These are phyloP conservation scores for Dione juno DNA, from an alignment of 2,888 invertebrate species.

Conservation along the genomic window DNA sequence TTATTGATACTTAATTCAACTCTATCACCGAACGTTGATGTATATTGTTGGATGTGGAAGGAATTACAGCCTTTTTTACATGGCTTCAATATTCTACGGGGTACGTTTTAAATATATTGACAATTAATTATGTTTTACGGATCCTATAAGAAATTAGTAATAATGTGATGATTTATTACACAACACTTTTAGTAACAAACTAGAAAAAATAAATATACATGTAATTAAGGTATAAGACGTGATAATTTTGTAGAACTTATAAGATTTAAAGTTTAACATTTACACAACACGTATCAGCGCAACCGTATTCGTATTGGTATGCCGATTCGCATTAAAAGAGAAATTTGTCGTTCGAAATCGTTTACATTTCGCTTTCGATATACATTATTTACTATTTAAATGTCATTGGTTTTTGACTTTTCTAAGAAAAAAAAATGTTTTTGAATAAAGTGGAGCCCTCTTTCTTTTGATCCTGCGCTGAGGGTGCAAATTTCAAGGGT, in stretches of 20 bases:
- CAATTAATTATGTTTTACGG: too few species aligned
- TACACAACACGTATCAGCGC: not conserved
- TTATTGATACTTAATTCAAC: too few species aligned
- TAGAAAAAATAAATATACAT: not conserved
- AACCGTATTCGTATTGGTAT: slow-evolving; percentile 8
- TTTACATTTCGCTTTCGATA: slow-evolving; percentile 10
- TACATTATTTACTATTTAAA: slow-evolving; percentile 3
- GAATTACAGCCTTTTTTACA: too few species aligned
- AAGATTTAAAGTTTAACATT: slow-evolving; percentile 16
- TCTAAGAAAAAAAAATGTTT: not conserved
- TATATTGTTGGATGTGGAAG: too few species aligned
- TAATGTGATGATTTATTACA: too few species aligned
- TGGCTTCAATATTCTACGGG: too few species aligned
- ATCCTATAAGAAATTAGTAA: not conserved
- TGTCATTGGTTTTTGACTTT: not conserved
- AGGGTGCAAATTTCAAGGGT: slow-evolving; percentile 20
- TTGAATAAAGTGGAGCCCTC: not conserved
- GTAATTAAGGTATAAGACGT: not conserved
- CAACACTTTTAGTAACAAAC: too few species aligned
- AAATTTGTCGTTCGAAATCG: slow-evolving; percentile 24
- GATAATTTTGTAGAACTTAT: not conserved
- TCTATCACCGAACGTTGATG: too few species aligned
- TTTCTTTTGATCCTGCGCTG: slow-evolving; percentile 13
- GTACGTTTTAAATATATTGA: too few species aligned
- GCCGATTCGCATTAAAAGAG: slow-evolving; percentile 28